These are phyloP conservation scores for Eilema griseolum DNA, from an alignment of 2,888 invertebrate genomes.

Conservation along the genomic window DNA sequence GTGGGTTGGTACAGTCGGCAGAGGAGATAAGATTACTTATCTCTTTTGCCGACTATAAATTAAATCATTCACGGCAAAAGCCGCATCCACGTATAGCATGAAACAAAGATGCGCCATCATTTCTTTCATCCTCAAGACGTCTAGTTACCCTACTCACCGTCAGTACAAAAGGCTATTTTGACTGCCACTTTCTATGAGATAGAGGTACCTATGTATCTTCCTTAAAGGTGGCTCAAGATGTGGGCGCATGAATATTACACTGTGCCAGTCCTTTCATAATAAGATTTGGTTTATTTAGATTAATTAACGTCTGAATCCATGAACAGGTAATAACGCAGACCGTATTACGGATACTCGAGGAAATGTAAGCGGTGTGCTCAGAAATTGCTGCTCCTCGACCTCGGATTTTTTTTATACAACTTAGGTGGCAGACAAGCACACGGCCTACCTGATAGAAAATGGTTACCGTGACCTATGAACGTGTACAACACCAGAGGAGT, in stretches of 20 bases:
- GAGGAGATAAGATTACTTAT: too few relatives aligned
- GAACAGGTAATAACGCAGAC: not conserved
- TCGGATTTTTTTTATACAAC: too few relatives aligned
- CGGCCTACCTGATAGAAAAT: too few relatives aligned
- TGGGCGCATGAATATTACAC: not conserved
- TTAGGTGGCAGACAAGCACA: too few relatives aligned
- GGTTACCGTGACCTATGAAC: too few relatives aligned
- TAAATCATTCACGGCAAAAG: not conserved
- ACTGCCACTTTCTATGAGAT: not conserved
- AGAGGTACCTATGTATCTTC: not conserved
- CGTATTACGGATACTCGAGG: not conserved
- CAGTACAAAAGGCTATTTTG: not conserved
- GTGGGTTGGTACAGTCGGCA: not conserved
- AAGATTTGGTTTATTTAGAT: not conserved
- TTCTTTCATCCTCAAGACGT: not conserved
- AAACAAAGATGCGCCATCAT: not conserved
- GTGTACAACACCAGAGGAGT: too few relatives aligned
- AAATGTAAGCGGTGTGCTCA: too few relatives aligned
- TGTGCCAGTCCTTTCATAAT: not conserved
- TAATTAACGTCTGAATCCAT: constrained; percentile 1
- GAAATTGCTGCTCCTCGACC: too few relatives aligned
- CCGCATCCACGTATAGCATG: not conserved
- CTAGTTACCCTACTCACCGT: not conserved
- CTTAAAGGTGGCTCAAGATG: not conserved
- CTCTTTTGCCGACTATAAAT: too few relatives aligned